Base-by-base conservation (phyloP, 2,113 vertebrate species). In the Columbina picui region DNA sequence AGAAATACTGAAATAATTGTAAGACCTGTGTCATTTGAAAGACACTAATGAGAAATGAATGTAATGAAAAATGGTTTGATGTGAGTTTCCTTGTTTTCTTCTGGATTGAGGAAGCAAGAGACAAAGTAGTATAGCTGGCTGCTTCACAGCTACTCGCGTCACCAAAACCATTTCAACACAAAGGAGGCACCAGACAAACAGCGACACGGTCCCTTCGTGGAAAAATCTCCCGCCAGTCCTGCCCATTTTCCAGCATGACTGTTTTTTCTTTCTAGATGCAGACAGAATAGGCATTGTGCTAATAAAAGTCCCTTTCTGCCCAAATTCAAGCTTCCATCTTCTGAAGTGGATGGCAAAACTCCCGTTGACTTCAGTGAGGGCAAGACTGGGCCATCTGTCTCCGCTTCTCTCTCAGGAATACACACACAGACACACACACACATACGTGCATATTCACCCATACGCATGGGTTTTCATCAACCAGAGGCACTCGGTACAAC, bases 301-400 rank as follows among this genome's bases (percentile, higher is more conserved):
- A 36, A 39, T 87, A 20, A 19, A 74, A 73, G 45, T 56, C 83
- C 68, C 57, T 60, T 52, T 86, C 82, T 96, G 85, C 93, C 92
- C 92, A 85, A 82, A 70, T 49, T 19, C 52, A 68, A 60, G 47
- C 88, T 90, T 84, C 71, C 60, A 8, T 93, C 68, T 49, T 74
- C 41, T 26, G 90, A 81, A 78, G 85, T 27, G 69, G 61, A 90
- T 97, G 94, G 96, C 96, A 94, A 27, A 61, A 11, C 69, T 96
- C 94, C 94, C 15, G 3, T 75, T 81, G 94, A 92, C 82, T 92
- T 86, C 14, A 17, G 60, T 7, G 79, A 93, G 94, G 93, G 90
- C 94, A 97, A 90, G 87, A 47, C 90, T 84, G 85, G 76, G 92
- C 96, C 96, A 97, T 97, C 96, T 96, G 96, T 97, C 95, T 61